Conservation (phyloP, 2,113 vertebrate species). For the Nothocercus nigrocapillus region DNA sequence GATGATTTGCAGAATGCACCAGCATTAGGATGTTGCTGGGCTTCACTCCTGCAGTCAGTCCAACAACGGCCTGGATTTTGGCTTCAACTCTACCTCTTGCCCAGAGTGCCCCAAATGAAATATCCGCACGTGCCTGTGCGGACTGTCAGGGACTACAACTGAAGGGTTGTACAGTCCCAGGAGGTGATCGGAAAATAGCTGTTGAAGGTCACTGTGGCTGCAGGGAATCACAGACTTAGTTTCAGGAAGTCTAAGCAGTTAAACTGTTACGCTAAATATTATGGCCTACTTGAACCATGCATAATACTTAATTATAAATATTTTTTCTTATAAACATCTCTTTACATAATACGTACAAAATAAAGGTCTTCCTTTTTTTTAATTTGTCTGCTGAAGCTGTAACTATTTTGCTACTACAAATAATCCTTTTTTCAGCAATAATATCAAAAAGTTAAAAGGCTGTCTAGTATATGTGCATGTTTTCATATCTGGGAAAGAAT, state of each 20-base stretch:
- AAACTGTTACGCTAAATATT: background rate
- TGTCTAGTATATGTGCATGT: background rate
- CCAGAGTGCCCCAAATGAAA: background rate
- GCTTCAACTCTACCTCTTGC: background rate
- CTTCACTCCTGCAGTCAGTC: background rate
- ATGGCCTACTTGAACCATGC: background rate
- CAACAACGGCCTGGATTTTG: background rate
- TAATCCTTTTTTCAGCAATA: background rate
- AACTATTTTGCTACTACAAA: background rate
- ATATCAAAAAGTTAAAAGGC: too few relatives aligned
- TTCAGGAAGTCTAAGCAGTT: background rate
- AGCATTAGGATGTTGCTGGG: rapidly evolving
- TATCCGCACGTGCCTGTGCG: background rate
- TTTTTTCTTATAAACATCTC: background rate
- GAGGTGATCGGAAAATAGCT: rapidly evolving
- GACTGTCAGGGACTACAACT: background rate
- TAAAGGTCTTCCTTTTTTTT: background rate
- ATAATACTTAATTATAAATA: rapidly evolving
- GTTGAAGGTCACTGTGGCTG: background rate
- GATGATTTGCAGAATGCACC: background rate
- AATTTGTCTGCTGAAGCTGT: background rate
- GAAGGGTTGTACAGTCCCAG: background rate
- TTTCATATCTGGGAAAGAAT: too few relatives aligned
- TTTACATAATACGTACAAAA: rapidly evolving
- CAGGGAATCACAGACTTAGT: rapidly evolving